Evolutionary conservation across 1,140 invertebrate species (phyloP), one percentile per base, ranked within the genome.

Genomic region (Lordiphosa collinella): DNA sequence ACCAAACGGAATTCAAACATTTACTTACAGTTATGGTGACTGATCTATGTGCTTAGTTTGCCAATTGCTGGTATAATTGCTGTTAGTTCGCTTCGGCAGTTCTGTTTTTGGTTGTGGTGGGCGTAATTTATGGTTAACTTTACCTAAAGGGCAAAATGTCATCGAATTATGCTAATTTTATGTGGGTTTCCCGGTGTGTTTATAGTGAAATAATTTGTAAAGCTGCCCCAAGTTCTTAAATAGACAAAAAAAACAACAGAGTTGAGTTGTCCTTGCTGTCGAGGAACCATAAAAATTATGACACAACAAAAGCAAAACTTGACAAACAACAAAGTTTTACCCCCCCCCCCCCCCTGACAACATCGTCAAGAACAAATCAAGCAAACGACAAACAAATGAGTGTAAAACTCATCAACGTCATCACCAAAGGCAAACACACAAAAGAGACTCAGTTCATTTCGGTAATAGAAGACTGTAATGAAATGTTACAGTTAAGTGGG

Each of bases 341-440:
- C 7, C n/a, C n/a, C n/a, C n/a, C n/a, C n/a, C n/a, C n/a, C n/a
- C n/a, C 25, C 25, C 7, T 29, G 18, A 29, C 25, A 29, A 29
- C 31, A 54, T 69, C 68, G 73, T 78, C 68, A 79, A 68, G 34
- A 52, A 46, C 62, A 79, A 78, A 78, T 78, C 73, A 79, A 78
- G 68, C 68, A 40, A 62, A 41, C 53, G 55, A 52, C 62, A 64
- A 56, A 75, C 62, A 78, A 79, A 78, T 69, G 71, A 78, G 69
- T 79, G 73, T 78, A 71, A 73, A 71, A 74, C 74, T 78, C 74
- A 80, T 78, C 75, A 79, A 74, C 75, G 69, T 80, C 74, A 80
- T 74, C 64, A 55, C 53, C 67, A 57, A 60, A 58, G 53, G 64
- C 13, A 18, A 36, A 67, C 53, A 54, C 51, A 56, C 53, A 54